phyloP scores from a whole-genome alignment of 2,888 invertebrate genomes.

The Agrotis segetum region DNA sequence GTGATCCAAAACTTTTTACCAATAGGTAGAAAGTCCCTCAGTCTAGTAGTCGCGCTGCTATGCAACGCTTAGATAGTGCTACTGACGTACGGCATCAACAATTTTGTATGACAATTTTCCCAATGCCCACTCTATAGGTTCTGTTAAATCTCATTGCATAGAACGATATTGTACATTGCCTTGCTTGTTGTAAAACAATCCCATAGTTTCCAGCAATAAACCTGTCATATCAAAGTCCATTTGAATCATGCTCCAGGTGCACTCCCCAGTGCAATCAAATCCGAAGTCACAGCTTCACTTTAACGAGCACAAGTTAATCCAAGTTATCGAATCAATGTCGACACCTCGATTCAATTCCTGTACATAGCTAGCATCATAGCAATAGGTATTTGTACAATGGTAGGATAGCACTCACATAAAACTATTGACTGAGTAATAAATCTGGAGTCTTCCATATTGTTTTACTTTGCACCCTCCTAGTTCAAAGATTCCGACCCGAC shows the following conservation, averaged over 20 bases:
- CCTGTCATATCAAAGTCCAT: slow-evolving; percentile 16
- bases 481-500: slow-evolving; percentile 56
- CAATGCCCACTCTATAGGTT: too few species aligned
- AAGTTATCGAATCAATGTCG: slow-evolving; percentile 67
- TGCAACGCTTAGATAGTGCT: too few species aligned
- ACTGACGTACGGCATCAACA: too few species aligned
- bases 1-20: too few species aligned
- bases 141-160: too few species aligned
- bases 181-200: background rate
- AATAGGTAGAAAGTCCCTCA: too few species aligned
- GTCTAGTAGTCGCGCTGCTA: too few species aligned
- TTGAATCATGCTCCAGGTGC: slow-evolving; percentile 25
- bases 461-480: slow-evolving; percentile 61
- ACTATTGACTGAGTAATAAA: slow-evolving; percentile 70
- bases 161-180: background rate
- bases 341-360: slow-evolving; percentile 62
- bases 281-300: slow-evolving; percentile 61
- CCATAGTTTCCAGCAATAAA: slow-evolving; percentile 15
- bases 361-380: slow-evolving; percentile 51
- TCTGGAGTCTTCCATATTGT: slow-evolving; percentile 66
- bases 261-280: slow-evolving; percentile 48
- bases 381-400: slow-evolving; percentile 63
- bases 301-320: slow-evolving; percentile 70
- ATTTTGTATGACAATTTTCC: too few species aligned
- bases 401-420: slow-evolving; percentile 69